These are phyloP conservation scores for Platanista minor DNA, from an alignment of 2,113 vertebrate species.

Conservation along the genomic window DNA sequence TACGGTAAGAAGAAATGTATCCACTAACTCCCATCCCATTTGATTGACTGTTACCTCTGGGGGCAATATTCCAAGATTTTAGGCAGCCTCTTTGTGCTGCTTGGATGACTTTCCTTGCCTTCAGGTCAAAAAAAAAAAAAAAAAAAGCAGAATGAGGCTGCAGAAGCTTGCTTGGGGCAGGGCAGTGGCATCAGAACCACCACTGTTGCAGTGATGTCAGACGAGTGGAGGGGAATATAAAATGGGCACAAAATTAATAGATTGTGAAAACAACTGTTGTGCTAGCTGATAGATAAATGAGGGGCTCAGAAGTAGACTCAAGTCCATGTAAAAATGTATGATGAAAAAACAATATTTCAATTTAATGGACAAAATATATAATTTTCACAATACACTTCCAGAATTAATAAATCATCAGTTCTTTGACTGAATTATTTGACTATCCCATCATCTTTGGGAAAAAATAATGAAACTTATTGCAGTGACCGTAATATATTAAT, in stretches of 20 bases:
- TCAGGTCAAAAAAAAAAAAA: background rate
- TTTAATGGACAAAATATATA: background rate
- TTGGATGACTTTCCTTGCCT: background rate
- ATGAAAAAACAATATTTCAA: background rate
- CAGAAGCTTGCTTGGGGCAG: background rate
- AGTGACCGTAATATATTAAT: background rate
- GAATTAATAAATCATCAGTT: background rate
- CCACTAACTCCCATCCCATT: background rate
- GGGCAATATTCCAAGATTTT: background rate
- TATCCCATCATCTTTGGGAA: background rate
- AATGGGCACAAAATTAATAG: background rate
- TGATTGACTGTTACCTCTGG: background rate
- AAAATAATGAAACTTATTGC: background rate
- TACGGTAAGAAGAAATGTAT: background rate
- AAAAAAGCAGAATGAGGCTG: background rate
- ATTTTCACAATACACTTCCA: background rate
- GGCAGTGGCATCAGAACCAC: background rate
- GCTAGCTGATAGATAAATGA: background rate
- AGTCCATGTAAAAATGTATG: background rate
- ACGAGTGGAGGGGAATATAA: background rate
- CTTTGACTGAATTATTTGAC: background rate
- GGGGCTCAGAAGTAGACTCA: background rate
- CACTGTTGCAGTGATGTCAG: accelerated
- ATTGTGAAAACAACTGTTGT: background rate
- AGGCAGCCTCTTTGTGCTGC: background rate